These are phyloP conservation scores for Peromyscus maniculatus DNA, from an alignment of 2,113 vertebrate species.

Conservation along the genomic window DNA sequence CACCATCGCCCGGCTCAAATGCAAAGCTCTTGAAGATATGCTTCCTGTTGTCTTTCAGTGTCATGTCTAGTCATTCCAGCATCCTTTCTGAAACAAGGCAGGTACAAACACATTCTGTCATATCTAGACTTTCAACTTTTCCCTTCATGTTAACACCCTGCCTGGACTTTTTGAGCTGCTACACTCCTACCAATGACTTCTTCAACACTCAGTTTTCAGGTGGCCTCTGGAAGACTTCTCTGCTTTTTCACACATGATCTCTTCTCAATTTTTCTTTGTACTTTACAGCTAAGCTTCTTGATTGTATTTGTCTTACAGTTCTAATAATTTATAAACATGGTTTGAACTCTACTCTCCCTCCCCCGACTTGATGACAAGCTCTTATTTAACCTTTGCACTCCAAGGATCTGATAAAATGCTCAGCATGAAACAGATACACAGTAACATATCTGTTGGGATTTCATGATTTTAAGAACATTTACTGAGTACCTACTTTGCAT, in stretches of 20 bases:
- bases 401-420: slow-evolving; percentile 46
- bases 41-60: slow-evolving; percentile 46
- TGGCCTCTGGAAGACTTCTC: slow-evolving; percentile 38
- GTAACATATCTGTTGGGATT: slow-evolving; percentile 35
- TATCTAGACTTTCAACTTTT: slow-evolving; percentile 63
- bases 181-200: slow-evolving; percentile 46
- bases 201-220: slow-evolving; percentile 58
- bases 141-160: slow-evolving; percentile 37
- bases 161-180: slow-evolving; percentile 53
- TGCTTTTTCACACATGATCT: slow-evolving; percentile 58
- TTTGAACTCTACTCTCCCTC: slow-evolving; percentile 17
- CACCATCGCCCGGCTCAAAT: background rate
- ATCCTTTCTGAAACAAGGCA: slow-evolving; percentile 67
- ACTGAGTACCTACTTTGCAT: slow-evolving; percentile 32
- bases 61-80: slow-evolving; percentile 57
- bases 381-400: slow-evolving; percentile 57
- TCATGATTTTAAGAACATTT: slow-evolving; percentile 47
- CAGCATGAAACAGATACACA: slow-evolving; percentile 22
- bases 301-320: slow-evolving; percentile 64
- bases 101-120: slow-evolving; percentile 70
- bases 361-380: slow-evolving; percentile 10
- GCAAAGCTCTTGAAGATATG: slow-evolving; percentile 54
- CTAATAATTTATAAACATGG: slow-evolving; percentile 36
- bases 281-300: slow-evolving; percentile 58
- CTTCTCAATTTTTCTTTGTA: slow-evolving; percentile 41